Conservation (phyloP, 2,113 vertebrate genomes). For the Cettia cetti region DNA sequence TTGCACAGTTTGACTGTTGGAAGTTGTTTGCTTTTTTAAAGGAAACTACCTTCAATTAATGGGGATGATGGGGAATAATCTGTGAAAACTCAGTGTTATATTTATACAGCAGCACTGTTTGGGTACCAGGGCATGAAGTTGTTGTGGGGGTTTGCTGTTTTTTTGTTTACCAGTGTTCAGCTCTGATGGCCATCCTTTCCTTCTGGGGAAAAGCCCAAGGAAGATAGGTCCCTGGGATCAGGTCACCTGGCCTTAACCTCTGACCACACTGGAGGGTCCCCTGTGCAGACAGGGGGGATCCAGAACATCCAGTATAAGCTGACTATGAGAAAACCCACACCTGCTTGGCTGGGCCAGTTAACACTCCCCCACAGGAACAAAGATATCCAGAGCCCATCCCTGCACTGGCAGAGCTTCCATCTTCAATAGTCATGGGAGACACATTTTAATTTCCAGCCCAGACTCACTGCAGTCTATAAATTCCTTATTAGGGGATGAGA, state of each 20-base stretch:
- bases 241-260: neutral
- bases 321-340: neutral
- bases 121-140: neutral
- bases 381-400: neutral
- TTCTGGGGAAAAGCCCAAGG: neutral
- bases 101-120: neutral
- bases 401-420: neutral
- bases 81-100: neutral
- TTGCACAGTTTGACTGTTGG: neutral
- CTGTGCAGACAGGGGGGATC: neutral
- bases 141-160: neutral
- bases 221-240: neutral
- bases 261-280: neutral
- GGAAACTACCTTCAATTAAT: neutral
- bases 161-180: neutral
- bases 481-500: too few relatives aligned
- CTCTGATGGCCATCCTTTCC: neutral
- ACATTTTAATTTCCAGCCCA: neutral
- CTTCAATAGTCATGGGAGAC: neutral
- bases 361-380: accelerated
- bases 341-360: neutral
- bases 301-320: neutral
- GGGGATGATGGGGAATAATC: neutral
- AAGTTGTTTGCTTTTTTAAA: neutral
- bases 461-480: accelerated